These are phyloP conservation scores for Yponomeuta malinellus DNA, from an alignment of 2,888 invertebrate species.

Conservation along the genomic window DNA sequence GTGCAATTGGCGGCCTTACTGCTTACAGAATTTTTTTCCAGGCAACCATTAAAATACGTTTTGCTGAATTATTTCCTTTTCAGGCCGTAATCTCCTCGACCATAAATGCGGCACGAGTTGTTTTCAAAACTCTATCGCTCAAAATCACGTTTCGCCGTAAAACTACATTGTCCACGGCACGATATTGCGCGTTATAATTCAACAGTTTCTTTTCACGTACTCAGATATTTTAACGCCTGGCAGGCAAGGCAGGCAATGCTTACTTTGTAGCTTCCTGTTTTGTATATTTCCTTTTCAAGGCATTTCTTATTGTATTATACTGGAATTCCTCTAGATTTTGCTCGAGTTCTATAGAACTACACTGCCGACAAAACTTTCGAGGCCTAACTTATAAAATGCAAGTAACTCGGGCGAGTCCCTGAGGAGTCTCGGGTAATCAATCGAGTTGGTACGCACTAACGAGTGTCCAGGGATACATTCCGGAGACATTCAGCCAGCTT, in stretches of 20 bases:
- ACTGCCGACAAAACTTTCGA: not conserved
- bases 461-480: not conserved
- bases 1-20: no score
- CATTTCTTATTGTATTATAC: no score
- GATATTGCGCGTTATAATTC: slow-evolving; percentile 17
- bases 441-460: slow-evolving; percentile 1
- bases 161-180: slow-evolving; percentile 24
- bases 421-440: not conserved
- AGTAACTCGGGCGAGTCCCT: not conserved
- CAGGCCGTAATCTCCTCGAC: not conserved
- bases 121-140: slow-evolving; percentile 16
- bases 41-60: no score
- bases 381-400: not conserved
- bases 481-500: not conserved
- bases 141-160: slow-evolving; percentile 25
- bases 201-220: not conserved
- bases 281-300: not conserved
- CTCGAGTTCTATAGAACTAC: no score
- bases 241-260: not conserved
- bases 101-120: not conserved
- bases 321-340: no score
- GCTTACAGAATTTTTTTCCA: no score
- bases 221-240: not conserved
- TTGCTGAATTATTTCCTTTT: no score
- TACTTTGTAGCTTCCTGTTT: not conserved